These are phyloP conservation scores for Cebidichthys violaceus DNA, from an alignment of 2,113 vertebrate species.

Conservation along the genomic window DNA sequence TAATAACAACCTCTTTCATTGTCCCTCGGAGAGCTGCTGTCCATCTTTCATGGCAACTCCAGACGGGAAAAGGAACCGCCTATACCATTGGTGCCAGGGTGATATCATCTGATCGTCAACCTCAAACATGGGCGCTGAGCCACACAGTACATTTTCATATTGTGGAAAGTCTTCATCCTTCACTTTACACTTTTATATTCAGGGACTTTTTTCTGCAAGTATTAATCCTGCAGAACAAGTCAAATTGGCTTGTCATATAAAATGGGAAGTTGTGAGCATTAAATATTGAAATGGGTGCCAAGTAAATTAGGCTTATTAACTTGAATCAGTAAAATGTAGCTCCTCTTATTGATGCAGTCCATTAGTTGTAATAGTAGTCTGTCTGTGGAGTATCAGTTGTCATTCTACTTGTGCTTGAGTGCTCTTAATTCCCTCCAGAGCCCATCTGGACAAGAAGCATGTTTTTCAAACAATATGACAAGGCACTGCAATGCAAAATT, in stretches of 20 bases:
- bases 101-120: conserved; percentile 83
- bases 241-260: conserved; percentile 74
- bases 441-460: conserved; percentile 59
- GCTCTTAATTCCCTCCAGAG: conserved; percentile 64
- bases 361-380: conserved; percentile 71
- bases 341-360: conserved; percentile 65
- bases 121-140: conserved; percentile 76
- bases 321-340: conserved; percentile 54
- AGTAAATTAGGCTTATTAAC: conserved; percentile 66
- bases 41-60: conserved; percentile 71
- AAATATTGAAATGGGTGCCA: conserved; percentile 47
- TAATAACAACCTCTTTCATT: conserved; percentile 69
- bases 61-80: conserved; percentile 73
- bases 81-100: conserved; percentile 67
- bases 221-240: conserved; percentile 77
- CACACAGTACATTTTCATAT: conserved; percentile 82
- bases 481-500: conserved; percentile 6
- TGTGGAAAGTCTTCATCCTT: conserved; percentile 68
- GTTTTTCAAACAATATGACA: conserved; percentile 54
- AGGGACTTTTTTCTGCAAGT: conserved; percentile 41
- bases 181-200: conserved; percentile 56
- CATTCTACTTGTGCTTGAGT: conserved; percentile 67
- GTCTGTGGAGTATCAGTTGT: conserved; percentile 71
- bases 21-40: conserved; percentile 70
- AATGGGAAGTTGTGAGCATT: conserved; percentile 65